phyloP scores from a whole-genome alignment of 2,888 invertebrate genomes.

The Ennomos fuscantarius region DNA sequence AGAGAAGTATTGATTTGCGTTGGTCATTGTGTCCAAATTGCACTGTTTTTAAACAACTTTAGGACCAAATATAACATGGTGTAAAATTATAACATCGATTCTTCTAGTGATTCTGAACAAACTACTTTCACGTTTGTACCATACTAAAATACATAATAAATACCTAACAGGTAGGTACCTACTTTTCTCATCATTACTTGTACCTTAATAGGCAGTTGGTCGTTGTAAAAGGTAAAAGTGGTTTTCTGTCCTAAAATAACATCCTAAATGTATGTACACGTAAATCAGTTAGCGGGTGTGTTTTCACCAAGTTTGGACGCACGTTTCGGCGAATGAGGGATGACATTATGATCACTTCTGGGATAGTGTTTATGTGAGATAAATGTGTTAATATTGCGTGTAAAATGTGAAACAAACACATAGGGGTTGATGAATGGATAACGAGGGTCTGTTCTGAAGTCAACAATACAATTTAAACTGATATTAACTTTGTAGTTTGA shows the following conservation, averaged over 20 bases:
- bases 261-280: conserved; percentile 51
- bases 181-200: too few species aligned
- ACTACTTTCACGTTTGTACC: too few species aligned
- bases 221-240: conserved; percentile 48
- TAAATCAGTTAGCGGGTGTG: conserved; percentile 32
- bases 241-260: conserved; percentile 73
- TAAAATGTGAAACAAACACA: conserved; percentile 24
- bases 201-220: neutral
- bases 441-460: conserved; percentile 21
- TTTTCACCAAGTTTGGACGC: conserved; percentile 38
- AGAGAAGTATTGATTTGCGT: too few species aligned
- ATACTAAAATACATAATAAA: too few species aligned
- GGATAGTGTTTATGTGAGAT: conserved; percentile 37
- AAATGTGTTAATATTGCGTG: conserved; percentile 36
- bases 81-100: too few species aligned
- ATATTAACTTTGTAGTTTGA: conserved; percentile 2
- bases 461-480: conserved; percentile 17
- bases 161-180: too few species aligned
- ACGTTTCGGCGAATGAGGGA: conserved; percentile 35
- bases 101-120: too few species aligned
- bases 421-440: conserved; percentile 21
- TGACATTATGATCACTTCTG: conserved; percentile 36
- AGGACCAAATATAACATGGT: too few species aligned
- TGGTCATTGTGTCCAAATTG: too few species aligned
- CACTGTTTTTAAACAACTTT: too few species aligned